Percentiles rank a stretch among this genome's conserved stretches.
Conservation (phyloP, 1,140 invertebrate species). For the Pollicipes pollicipes region DNA sequence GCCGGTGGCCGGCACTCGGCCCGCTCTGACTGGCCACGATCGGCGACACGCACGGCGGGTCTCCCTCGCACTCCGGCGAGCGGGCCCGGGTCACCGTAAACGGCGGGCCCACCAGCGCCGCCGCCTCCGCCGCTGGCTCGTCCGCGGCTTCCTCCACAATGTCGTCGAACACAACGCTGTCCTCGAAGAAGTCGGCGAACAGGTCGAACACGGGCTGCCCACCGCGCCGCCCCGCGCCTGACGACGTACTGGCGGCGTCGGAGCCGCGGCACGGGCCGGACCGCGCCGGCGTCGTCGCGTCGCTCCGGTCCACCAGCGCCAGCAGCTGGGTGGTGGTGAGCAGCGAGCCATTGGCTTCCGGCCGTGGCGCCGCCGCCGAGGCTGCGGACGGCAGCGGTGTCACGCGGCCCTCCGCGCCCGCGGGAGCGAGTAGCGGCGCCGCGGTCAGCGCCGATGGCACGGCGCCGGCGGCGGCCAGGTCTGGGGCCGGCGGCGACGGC, state of each 20-base stretch:
- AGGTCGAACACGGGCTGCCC: not conserved
- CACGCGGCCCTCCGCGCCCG: too few species aligned
- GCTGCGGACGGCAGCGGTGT: not conserved
- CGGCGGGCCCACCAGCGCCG: too few species aligned
- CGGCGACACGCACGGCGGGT: not conserved
- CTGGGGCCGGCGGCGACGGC: not conserved
- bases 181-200: not conserved
- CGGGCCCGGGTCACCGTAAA: not conserved
- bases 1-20: too few species aligned
- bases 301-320: not conserved
- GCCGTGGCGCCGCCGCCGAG: not conserved
- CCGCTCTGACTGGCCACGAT: not conserved
- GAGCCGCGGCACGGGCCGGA: too few species aligned
- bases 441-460: too few species aligned
- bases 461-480: too few species aligned
- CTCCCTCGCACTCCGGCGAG: too few species aligned
- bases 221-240: too few species aligned
- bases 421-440: too few species aligned
- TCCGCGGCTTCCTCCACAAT: not conserved
- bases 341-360: not conserved
- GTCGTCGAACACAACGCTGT: not conserved
- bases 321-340: not conserved
- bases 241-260: too few species aligned
- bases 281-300: too few species aligned
- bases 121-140: not conserved